These are phyloP conservation scores for Scrobipalpa costella DNA, from an alignment of 2,888 invertebrate species.

Conservation along the genomic window DNA sequence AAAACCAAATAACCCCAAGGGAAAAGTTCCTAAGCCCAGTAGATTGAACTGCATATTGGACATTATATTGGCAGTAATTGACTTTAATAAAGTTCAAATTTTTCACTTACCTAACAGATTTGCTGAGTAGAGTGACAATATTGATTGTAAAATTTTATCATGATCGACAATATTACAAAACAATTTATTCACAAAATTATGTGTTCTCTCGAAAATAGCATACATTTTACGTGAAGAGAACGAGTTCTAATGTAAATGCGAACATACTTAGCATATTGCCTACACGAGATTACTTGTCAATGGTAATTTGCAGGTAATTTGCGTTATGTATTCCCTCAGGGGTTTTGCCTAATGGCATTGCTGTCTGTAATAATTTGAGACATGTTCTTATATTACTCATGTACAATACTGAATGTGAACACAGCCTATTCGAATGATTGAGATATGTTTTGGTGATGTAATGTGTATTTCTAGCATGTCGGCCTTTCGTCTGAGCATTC, in stretches of 20 bases:
- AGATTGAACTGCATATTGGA: neutral
- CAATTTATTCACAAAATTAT: no score
- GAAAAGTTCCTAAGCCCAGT: neutral
- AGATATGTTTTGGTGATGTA: no score
- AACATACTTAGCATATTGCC: conserved; percentile 6
- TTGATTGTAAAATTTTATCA: no score
- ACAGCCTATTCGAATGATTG: no score
- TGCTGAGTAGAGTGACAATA: no score
- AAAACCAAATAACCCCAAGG: neutral
- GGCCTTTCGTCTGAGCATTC: no score
- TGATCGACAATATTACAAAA: no score
- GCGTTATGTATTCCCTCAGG: conserved; percentile 15
- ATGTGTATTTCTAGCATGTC: no score
- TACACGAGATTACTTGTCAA: conserved; percentile 16
- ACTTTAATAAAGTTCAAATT: no score
- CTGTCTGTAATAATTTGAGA: conserved; percentile 14
- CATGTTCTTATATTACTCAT: conserved; percentile 10
- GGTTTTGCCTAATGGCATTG: conserved; percentile 8
- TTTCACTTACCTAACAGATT: no score
- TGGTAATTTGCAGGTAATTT: conserved; percentile 19
- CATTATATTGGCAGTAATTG: no score
- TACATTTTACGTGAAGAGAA: neutral
- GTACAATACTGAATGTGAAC: neutral
- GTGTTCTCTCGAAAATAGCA: no score
- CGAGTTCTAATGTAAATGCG: neutral